Conservation (phyloP, 2,888 invertebrate genomes). For the Graphium colonna region DNA sequence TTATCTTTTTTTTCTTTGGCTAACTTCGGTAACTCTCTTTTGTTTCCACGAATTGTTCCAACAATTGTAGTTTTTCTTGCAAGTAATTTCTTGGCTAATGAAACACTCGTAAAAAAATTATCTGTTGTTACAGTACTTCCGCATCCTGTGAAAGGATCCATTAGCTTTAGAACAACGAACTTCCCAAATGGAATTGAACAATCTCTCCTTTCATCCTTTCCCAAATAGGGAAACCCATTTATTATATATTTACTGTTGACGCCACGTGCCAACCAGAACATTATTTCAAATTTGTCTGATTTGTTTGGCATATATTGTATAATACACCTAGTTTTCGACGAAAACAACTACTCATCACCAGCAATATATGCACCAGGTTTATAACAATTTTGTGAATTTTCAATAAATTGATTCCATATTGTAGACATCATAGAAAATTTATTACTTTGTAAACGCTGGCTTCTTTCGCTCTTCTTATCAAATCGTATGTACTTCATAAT, state of each 20-base stretch:
- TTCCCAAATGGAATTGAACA: not conserved
- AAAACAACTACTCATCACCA: constrained; percentile 16
- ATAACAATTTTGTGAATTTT: constrained; percentile 7
- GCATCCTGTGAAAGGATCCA: not conserved
- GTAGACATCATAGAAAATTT: constrained; percentile 29
- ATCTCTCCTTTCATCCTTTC: not conserved
- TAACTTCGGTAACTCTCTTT: not conserved
- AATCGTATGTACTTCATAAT: constrained; percentile 31
- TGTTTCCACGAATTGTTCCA: too few species aligned
- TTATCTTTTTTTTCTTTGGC: not conserved
- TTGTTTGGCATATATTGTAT: too few species aligned
- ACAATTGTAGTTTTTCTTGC: too few species aligned
- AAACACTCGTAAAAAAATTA: not conserved
- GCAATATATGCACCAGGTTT: constrained; percentile 4
- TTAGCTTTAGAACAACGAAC: not conserved
- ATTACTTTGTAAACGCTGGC: constrained; percentile 27
- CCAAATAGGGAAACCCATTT: not conserved
- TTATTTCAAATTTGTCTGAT: too few species aligned
- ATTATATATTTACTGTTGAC: too few species aligned
- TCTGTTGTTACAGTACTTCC: not conserved
- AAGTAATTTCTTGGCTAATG: not conserved
- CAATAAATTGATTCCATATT: constrained; percentile 7
- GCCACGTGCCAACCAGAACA: constrained; percentile 17
- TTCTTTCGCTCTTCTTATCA: constrained; percentile 28
- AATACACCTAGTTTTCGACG: constrained; percentile 16